Conservation (phyloP, 2,113 vertebrate species). For the Chlorodrepanis virens region DNA sequence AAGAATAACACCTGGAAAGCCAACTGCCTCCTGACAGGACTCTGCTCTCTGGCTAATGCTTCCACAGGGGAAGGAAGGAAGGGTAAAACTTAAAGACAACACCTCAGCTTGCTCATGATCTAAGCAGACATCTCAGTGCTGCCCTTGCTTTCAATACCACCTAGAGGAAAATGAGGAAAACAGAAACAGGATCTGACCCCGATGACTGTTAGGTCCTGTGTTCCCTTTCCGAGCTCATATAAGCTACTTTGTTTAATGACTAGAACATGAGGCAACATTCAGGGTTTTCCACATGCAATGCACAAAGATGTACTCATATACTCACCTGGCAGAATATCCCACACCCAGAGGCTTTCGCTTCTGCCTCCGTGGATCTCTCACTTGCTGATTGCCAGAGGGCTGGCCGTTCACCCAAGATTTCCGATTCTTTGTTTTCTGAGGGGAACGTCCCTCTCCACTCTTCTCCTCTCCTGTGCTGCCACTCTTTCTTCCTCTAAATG, state of each 20-base stretch:
- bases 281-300: neutral
- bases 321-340: conserved; percentile 91
- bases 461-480: conserved; percentile 68
- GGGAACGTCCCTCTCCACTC: conserved; percentile 60
- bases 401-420: conserved; percentile 66
- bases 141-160: neutral
- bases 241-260: neutral
- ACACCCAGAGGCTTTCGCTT: conserved; percentile 88
- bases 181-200: neutral
- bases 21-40: neutral
- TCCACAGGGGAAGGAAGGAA: neutral
- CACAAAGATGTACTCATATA: neutral
- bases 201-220: neutral
- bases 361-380: conserved; percentile 86
- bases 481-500: conserved; percentile 78
- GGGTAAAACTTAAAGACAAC: neutral
- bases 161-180: neutral
- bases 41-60: neutral
- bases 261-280: neutral
- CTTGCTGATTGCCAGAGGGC: conserved; percentile 76
- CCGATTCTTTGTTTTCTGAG: conserved; percentile 66
- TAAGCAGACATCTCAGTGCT: neutral
- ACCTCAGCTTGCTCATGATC: neutral
- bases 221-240: neutral
- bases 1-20: neutral